phyloP scores from a whole-genome alignment of 2,113 vertebrate species.

The Pterocles burchelli region DNA sequence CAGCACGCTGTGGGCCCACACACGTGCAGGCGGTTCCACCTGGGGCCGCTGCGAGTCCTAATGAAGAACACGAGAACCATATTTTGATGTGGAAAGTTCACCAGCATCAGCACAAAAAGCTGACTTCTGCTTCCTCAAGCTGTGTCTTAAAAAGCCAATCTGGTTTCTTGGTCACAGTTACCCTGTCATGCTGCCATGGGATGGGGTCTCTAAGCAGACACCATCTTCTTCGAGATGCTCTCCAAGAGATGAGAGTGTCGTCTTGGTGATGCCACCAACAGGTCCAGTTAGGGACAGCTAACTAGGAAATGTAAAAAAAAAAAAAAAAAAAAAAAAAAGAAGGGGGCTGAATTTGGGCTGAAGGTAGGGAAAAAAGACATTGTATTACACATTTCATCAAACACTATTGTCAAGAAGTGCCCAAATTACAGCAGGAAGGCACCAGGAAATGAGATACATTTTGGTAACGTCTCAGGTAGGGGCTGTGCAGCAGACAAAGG shows the following conservation, averaged over 20 bases:
- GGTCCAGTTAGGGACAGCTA: background rate
- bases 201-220: background rate
- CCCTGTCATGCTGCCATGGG: background rate
- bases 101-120: background rate
- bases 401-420: background rate
- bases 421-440: background rate
- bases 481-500: background rate
- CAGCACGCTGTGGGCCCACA: accelerated
- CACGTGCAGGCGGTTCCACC: background rate
- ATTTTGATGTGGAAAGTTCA: background rate
- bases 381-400: background rate
- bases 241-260: background rate
- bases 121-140: background rate
- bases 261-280: background rate
- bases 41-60: background rate
- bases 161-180: background rate
- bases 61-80: background rate
- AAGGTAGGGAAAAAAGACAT: background rate
- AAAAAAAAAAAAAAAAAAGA: no score
- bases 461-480: background rate
- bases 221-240: background rate
- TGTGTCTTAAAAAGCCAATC: background rate
- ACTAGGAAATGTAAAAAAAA: background rate
- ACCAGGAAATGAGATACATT: background rate
- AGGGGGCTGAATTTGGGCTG: background rate